A percentile compares a stretch with the other conserved stretches of the same genome.
Evolutionary conservation across 1,140 invertebrate species (phyloP).

Genomic region (Pararge aegeria): DNA sequence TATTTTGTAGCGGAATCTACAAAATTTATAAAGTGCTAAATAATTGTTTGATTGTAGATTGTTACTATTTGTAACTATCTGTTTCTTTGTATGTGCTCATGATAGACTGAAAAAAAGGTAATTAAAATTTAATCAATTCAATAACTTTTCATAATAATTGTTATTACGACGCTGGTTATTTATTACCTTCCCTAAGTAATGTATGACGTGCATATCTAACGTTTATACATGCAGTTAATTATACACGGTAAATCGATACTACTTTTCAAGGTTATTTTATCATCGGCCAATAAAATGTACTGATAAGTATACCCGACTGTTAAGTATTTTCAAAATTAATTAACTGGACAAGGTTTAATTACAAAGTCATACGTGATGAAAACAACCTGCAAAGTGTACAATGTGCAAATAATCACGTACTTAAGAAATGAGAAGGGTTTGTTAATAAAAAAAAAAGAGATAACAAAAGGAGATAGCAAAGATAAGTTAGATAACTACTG

Average conservation of each 20-base stretch:
- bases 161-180: no score
- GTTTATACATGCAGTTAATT: conserved; percentile 4
- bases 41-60: no score
- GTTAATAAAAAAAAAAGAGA: conserved; percentile 45
- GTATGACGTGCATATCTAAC: not conserved
- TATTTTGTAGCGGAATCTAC: no score
- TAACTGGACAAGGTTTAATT: not conserved
- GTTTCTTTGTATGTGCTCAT: no score
- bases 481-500: conserved; percentile 31
- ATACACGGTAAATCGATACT: conserved; percentile 9
- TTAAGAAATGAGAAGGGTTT: conserved; percentile 25
- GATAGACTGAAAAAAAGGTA: no score
- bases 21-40: no score
- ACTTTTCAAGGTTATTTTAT: not conserved
- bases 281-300: not conserved
- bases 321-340: not conserved
- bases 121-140: no score
- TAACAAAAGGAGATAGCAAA: conserved; percentile 37
- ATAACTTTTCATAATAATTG: no score
- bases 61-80: no score
- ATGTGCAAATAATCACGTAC: conserved; percentile 42
- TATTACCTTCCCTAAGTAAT: not conserved
- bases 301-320: not conserved
- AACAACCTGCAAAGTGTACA: conserved; percentile 30
- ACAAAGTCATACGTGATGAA: conserved; percentile 19